These are phyloP conservation scores for Euproctis similis DNA, from an alignment of 2,888 invertebrate genomes.

Conservation along the genomic window DNA sequence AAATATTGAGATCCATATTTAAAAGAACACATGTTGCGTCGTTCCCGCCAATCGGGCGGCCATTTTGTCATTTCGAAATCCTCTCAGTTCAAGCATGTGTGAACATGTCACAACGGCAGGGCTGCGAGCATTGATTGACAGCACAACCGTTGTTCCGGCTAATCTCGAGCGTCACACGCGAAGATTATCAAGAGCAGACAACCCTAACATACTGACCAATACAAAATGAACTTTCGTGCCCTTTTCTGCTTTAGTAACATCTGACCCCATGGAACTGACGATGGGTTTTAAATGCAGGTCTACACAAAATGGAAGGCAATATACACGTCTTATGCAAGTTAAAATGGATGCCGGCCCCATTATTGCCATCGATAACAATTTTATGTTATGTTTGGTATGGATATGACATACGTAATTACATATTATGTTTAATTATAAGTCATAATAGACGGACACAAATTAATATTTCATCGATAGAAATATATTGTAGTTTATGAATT, in stretches of 20 bases:
- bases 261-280: constrained; percentile 2
- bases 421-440: no score
- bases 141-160: constrained; percentile 37
- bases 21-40: constrained; percentile 2
- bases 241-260: not conserved
- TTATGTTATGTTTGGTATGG: no score
- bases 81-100: constrained; percentile 29
- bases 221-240: constrained; percentile 6
- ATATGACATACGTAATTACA: no score
- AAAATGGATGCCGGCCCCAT: constrained; percentile 18
- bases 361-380: not conserved
- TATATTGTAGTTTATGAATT: not conserved
- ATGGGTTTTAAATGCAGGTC: constrained; percentile 7
- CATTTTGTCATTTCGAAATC: constrained; percentile 30
- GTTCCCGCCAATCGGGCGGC: constrained; percentile 12
- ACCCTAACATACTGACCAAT: constrained; percentile 22
- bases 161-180: constrained; percentile 48
- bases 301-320: constrained; percentile 7
- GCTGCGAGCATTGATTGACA: constrained; percentile 46
- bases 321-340: constrained; percentile 21
- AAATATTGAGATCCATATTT: constrained; percentile 4
- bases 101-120: constrained; percentile 29
- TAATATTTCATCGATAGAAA: not conserved
- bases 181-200: constrained; percentile 26
- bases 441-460: no score